These are phyloP conservation scores for Mesitornis unicolor DNA, from an alignment of 2,113 vertebrate species.

Conservation along the genomic window DNA sequence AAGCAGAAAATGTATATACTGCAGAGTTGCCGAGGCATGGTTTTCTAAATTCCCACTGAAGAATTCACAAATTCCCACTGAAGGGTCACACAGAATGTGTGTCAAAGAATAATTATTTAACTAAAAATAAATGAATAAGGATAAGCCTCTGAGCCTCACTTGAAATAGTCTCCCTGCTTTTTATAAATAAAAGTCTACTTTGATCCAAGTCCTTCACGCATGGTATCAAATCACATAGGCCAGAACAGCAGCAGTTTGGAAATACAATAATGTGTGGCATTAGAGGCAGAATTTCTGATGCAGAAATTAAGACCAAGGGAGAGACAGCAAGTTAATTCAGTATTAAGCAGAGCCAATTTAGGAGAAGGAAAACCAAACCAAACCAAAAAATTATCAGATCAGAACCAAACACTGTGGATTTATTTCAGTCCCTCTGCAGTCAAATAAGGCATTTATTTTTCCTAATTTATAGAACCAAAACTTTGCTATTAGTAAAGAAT, in stretches of 20 bases:
- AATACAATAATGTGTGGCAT: not conserved
- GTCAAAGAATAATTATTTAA: not conserved
- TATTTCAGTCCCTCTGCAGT: not conserved
- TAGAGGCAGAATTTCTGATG: conserved; percentile 32
- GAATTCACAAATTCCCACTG: not conserved
- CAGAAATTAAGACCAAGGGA: conserved; percentile 39
- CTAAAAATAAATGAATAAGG: not conserved
- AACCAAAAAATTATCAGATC: not conserved
- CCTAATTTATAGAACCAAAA: not conserved
- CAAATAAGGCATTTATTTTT: not conserved
- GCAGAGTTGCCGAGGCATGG: not conserved
- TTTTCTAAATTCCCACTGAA: not conserved
- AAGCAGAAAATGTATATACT: not conserved
- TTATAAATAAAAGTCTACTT: not conserved
- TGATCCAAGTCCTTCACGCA: conserved; percentile 45
- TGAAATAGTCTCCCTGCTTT: not conserved
- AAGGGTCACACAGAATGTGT: not conserved
- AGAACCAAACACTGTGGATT: not conserved
- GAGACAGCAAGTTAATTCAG: conserved; percentile 43
- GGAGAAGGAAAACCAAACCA: conserved; percentile 7
- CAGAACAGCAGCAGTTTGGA: conserved; percentile 20
- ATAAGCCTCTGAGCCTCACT: not conserved
- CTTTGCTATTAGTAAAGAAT: not conserved
- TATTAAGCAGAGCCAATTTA: not conserved
- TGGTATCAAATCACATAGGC: not conserved